Evolutionary conservation across 2,113 vertebrate species (phyloP).

Genomic region (Ammodytes marinus): DNA sequence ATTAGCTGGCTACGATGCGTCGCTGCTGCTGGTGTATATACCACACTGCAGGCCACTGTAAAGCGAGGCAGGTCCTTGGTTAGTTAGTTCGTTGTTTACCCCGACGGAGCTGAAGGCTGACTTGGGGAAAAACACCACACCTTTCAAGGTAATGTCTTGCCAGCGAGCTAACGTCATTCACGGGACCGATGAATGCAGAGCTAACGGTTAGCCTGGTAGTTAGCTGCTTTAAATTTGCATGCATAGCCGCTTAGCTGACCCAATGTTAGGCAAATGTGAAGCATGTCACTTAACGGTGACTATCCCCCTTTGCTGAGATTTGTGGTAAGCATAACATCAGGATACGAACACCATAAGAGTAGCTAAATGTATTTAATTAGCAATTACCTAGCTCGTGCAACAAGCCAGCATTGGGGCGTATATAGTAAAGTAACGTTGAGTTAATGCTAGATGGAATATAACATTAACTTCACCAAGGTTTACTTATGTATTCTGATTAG

Average conservation of each 20-base stretch:
- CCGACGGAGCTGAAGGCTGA: slow-evolving; percentile 49
- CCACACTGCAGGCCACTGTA: slow-evolving; percentile 49
- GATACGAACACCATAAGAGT: too few species aligned
- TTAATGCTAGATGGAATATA: slow-evolving; percentile 22
- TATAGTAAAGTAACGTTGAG: not conserved
- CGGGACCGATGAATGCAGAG: slow-evolving; percentile 51
- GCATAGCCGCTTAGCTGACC: slow-evolving; percentile 3
- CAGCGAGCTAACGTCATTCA: slow-evolving; percentile 58
- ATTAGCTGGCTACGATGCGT: slow-evolving; percentile 77
- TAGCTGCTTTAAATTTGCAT: slow-evolving; percentile 43
- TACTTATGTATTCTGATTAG: not conserved
- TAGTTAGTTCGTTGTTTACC: slow-evolving; percentile 59
- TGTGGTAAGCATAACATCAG: not conserved
- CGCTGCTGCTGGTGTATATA: slow-evolving; percentile 58
- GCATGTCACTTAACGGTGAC: not conserved
- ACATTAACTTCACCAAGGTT: not conserved
- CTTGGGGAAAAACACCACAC: slow-evolving; percentile 60
- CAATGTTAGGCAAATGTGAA: slow-evolving; percentile 2
- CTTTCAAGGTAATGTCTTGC: slow-evolving; percentile 78
- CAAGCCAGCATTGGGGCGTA: slow-evolving; percentile 11
- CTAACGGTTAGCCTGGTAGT: slow-evolving; percentile 61
- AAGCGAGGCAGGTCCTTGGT: slow-evolving; percentile 50
- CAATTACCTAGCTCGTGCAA: not conserved
- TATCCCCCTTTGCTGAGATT: too few species aligned
- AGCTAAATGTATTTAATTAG: not conserved